These are phyloP conservation scores for Stenopsyche tienmushanensis DNA, from an alignment of 1,140 invertebrate species.

Conservation along the genomic window DNA sequence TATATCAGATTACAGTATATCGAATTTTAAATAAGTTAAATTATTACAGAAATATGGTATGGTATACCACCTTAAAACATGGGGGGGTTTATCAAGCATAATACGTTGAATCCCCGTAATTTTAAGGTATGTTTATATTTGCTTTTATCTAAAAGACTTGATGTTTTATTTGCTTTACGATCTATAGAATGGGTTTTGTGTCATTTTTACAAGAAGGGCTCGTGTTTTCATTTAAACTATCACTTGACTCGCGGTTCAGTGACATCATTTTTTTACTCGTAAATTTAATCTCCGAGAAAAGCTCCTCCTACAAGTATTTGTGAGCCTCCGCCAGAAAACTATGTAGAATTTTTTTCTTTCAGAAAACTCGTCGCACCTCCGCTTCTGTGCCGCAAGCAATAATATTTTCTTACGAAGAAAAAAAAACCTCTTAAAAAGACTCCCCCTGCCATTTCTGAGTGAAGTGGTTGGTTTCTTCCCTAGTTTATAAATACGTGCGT, in stretches of 20 bases:
- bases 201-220: no score
- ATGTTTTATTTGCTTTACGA: no score
- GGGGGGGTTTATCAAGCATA: no score
- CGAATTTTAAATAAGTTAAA: no score
- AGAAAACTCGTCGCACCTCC: conserved; percentile 25
- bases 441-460: neutral
- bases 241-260: neutral
- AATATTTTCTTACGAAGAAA: conserved; percentile 31
- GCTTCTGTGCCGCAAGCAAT: conserved; percentile 16
- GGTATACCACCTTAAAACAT: no score
- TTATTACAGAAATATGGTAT: no score
- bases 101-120: no score
- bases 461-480: neutral
- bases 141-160: no score
- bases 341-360: conserved; percentile 11
- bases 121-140: no score
- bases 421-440: conserved; percentile 2
- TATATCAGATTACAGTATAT: no score
- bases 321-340: neutral
- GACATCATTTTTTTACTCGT: conserved; percentile 3
- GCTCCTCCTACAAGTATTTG: neutral
- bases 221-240: neutral
- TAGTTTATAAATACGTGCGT: conserved; percentile 15
- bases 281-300: conserved; percentile 4
- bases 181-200: no score